Conservation (phyloP, 2,797 vertebrate genomes). For the Anniella stebbinsi region DNA sequence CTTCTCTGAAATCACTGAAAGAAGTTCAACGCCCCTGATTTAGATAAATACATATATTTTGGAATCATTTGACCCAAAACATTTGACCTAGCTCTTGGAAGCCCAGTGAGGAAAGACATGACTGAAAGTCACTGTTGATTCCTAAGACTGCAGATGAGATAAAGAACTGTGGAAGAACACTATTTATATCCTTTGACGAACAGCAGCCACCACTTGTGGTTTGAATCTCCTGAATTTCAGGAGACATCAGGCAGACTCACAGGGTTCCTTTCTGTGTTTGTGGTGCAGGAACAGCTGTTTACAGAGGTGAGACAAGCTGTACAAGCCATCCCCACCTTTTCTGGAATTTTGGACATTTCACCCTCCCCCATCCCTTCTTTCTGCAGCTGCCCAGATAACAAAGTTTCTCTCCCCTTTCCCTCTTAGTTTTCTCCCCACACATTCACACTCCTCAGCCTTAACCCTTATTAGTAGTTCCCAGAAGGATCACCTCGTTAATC, state of each 20-base stretch:
- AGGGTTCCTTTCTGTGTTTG: slow-evolving; percentile 51
- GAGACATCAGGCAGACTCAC: slow-evolving; percentile 44
- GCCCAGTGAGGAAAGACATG: background rate
- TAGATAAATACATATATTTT: background rate
- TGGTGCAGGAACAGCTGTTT: slow-evolving; percentile 41
- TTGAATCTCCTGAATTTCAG: slow-evolving; percentile 49
- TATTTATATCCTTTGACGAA: slow-evolving; percentile 3
- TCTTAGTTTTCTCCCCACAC: background rate
- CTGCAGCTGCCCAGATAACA: slow-evolving; percentile 19
- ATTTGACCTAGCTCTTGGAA: slow-evolving; percentile 13
- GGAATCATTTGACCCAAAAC: rapidly evolving
- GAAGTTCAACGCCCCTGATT: too few species aligned
- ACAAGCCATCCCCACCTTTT: slow-evolving; percentile 42
- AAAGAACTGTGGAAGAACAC: background rate
- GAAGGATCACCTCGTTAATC: background rate
- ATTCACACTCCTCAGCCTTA: background rate
- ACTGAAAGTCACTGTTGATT: slow-evolving; percentile 10
- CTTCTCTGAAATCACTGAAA: too few species aligned
- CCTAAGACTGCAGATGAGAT: background rate
- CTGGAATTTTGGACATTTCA: background rate
- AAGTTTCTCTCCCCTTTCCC: background rate
- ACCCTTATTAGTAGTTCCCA: background rate
- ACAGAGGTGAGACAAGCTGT: slow-evolving; percentile 11
- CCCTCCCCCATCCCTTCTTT: background rate
- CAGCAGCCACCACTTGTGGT: rapidly evolving